Conservation (phyloP, 2,797 vertebrate species). For the Okamejei kenojei region DNA sequence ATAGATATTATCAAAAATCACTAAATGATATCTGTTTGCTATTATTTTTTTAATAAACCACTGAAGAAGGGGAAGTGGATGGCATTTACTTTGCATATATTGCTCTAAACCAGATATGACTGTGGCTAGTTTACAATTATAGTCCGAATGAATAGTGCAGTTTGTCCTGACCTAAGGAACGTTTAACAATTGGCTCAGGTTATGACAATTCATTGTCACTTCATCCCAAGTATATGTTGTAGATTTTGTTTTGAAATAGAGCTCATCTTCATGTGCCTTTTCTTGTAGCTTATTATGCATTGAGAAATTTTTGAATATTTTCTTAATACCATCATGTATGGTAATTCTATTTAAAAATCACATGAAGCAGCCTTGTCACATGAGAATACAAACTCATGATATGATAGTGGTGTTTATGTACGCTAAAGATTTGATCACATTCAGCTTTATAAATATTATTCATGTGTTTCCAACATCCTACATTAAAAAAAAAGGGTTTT, state of each 20-base stretch:
- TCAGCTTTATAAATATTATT: neutral
- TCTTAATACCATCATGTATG: neutral
- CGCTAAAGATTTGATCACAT: neutral
- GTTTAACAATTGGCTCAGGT: neutral
- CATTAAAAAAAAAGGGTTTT: neutral
- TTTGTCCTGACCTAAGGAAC: neutral
- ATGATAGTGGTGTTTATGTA: neutral
- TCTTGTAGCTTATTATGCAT: neutral
- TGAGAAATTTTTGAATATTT: neutral
- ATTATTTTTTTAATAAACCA: neutral
- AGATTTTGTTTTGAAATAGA: neutral
- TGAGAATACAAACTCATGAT: neutral
- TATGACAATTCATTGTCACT: neutral
- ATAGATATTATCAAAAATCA: neutral
- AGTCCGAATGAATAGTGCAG: neutral
- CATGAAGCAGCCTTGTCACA: neutral
- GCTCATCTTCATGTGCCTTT: neutral
- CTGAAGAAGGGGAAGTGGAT: neutral
- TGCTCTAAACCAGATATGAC: neutral
- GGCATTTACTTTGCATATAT: neutral
- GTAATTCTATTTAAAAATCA: neutral
- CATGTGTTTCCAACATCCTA: neutral
- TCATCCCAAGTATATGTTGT: neutral
- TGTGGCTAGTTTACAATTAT: neutral
- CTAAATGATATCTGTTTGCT: neutral